Base-by-base conservation (phyloP, 2,888 invertebrate species). In the Calliphora vomitoria region DNA sequence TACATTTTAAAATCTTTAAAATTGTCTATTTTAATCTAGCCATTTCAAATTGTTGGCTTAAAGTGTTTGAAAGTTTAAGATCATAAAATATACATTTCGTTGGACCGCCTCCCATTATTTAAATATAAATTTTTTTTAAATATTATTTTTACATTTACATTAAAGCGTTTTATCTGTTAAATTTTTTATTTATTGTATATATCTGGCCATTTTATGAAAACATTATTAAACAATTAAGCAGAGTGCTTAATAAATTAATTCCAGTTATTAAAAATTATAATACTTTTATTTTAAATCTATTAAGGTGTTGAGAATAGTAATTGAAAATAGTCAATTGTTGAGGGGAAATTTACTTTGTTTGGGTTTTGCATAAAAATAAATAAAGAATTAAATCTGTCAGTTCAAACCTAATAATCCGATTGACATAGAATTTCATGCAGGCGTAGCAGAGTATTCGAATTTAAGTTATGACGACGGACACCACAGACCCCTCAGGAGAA, bases 191-290 rank as follows among this genome's bases (percentile, higher is more conserved):
- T 58, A 44, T 72, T 74, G n/a, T 64, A 64, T 72, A 74, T 74
- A 74, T 81, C 38, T 58, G 18, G 11, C 11, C 6, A 69, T 68
- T 44, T 47, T 47, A 58, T 4, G 41, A 76, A 76, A 74, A 79
- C 69, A 82, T 82, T 68, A 80, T 69, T 62, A 85, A 85, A 87
- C 82, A 85, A 78, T 85, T 85, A 87, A 87, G 71, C 68, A 13
- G 47, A 79, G 81, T 82, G 82, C 64, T 87, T 85, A 87, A 87
- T 74, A 82, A 84, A 78, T 82, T 87, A 87, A 87, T 79, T 74
- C 66, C 74, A 85, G 81, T 87, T 87, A 87, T 87, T 87, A 82
- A 78, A 81, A 85, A 85, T 58, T 84, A 78, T 62, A 44, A 82
- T 74, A 68, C 6, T 5, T 35, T 35, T 35, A 68, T 82, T 31